Conservation (phyloP, 1,140 invertebrate genomes). For the Harlomillsia oculata region DNA sequence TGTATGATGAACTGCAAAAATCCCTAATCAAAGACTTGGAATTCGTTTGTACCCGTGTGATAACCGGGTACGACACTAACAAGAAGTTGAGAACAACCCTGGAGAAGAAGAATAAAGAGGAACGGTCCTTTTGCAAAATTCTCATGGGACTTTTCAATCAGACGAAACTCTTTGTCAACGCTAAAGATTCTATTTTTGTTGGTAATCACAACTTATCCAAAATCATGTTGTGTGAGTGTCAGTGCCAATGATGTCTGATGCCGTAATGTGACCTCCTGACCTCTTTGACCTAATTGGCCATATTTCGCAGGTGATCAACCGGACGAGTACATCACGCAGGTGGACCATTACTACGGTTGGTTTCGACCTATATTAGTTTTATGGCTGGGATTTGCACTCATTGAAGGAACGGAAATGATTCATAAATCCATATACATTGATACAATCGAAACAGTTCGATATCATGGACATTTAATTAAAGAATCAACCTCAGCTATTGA, state of each 20-base stretch:
- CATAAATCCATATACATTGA: constrained; percentile 22
- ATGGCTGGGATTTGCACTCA: constrained; percentile 32
- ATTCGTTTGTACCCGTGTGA: constrained; percentile 2
- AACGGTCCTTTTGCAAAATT: constrained; percentile 4
- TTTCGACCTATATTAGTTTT: constrained; percentile 29
- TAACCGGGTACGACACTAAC: constrained; percentile 12
- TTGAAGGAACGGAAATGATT: constrained; percentile 21
- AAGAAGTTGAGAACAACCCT: constrained; percentile 22
- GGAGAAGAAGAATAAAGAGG: not conserved
- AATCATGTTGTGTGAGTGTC: too few species aligned
- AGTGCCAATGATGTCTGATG: too few species aligned
- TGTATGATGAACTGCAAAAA: constrained; percentile 33
- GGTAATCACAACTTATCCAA: too few species aligned
- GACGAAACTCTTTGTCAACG: constrained; percentile 25
- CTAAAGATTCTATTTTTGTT: constrained; percentile 14
- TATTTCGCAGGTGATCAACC: too few species aligned
- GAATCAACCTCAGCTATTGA: constrained; percentile 30
- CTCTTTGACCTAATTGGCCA: too few species aligned
- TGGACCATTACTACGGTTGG: too few species aligned
- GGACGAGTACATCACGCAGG: too few species aligned
- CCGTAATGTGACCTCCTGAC: too few species aligned
- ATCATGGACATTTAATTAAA: not conserved
- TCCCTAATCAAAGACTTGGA: constrained; percentile 32
- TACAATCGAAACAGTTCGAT: not conserved
- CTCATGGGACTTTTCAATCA: constrained; percentile 25